Evolutionary conservation across 2,888 invertebrate genomes (phyloP), one percentile per base, ranked within the genome.

Genomic region (Drosophila macrospina): DNA sequence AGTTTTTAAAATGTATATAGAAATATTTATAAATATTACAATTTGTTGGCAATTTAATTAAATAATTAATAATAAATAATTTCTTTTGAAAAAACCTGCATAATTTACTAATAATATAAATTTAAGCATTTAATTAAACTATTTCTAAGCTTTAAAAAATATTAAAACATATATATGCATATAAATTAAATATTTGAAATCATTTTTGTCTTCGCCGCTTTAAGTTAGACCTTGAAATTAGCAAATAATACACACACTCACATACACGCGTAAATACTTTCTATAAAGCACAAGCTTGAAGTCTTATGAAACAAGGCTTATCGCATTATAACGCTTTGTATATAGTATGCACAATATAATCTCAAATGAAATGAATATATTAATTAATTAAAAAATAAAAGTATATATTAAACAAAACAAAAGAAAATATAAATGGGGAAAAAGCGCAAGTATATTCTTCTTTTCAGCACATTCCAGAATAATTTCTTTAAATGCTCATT

Each of bases 291-390:
- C 57, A 24, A 37, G 48, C 24, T 60, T 32, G 16, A 5, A 37
- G 16, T 52, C 47, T 69, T 56, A 66, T 42, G 48, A 73, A 71
- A 62, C 39, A 16, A 1, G 4, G 51, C 74, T 73, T 74, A 73
- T 73, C 74, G 15, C 59, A 20, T 47, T 5, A 11, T 28, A 5
- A 20, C 5, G 30, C 37, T n/a, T 32, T 20, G 4, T 16, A 39
- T 37, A 48, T 50, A 24, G n/a, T 45, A 20, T 41, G 7, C 59
- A 67, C 55, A 13, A 39, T 37, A 56, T 42, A 44, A n/a, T 54
- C 45, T 13, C 41, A 70, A 39, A 39, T 44, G 20, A 60, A 54
- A 52, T 57, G 30, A 37, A 45, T 41, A 54, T 24, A 54, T 42
- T 57, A 55, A 51, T 55, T 69, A 63, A 42, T 39, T 70, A 54